Percentiles rank a stretch among this genome's conserved stretches.
Evolutionary conservation across 2,113 vertebrate species (phyloP).

Genomic region (Loxodonta africana): DNA sequence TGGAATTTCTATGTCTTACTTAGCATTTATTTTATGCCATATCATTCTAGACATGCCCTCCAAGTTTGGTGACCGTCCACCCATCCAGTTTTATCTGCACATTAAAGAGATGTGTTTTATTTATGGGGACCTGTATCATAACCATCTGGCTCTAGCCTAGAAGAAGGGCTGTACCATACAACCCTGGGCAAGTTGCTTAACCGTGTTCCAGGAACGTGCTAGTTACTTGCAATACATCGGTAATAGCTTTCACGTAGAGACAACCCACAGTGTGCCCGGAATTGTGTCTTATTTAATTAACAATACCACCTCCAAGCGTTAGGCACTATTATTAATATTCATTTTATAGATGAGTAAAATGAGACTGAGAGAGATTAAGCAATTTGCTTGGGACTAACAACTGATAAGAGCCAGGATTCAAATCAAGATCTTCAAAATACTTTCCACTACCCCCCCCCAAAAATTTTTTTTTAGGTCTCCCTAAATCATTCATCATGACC

Average conservation of each 20-base stretch:
- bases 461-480: neutral
- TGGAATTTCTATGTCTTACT: neutral
- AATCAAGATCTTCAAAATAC: neutral
- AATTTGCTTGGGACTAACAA: neutral
- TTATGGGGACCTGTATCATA: neutral
- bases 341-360: slow-evolving; percentile 28
- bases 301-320: neutral
- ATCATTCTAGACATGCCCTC: neutral
- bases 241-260: neutral
- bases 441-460: neutral
- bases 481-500: neutral
- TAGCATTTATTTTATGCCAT: neutral
- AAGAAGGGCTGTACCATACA: neutral
- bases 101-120: neutral
- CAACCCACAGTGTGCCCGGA: neutral
- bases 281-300: slow-evolving; percentile 45
- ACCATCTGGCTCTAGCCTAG: neutral
- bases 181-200: neutral
- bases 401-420: neutral
- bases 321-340: neutral
- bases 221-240: neutral
- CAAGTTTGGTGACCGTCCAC: neutral
- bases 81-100: neutral
- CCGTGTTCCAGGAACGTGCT: neutral
- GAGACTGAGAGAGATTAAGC: neutral